Evolutionary conservation across 92 coral and sea anemone species (phyloP).

Genomic region (Muricea muricata): DNA sequence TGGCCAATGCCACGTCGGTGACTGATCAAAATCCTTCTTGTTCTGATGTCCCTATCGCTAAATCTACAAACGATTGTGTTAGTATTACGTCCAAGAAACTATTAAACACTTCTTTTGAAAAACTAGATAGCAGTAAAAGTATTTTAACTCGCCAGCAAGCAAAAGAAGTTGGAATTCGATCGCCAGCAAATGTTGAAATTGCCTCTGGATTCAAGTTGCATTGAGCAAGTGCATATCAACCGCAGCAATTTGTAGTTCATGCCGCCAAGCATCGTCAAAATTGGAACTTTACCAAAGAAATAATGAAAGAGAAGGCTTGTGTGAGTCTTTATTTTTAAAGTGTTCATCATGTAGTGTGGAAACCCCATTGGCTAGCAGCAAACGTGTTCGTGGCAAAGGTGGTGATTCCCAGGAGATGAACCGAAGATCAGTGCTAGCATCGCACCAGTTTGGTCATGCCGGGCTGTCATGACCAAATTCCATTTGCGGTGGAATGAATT

Average conservation of each 20-base stretch:
- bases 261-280: too few relatives aligned
- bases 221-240: conserved; percentile 34
- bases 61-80: not conserved
- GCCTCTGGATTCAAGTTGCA: conserved; percentile 63
- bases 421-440: too few relatives aligned
- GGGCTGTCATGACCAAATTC: too few relatives aligned
- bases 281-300: not conserved
- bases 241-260: not conserved
- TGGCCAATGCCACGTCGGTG: not conserved
- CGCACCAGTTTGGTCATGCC: too few relatives aligned
- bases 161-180: not conserved
- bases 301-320: conserved; percentile 26
- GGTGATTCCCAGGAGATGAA: too few relatives aligned
- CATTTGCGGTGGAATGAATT: too few relatives aligned
- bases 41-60: not conserved
- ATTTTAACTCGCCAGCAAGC: not conserved
- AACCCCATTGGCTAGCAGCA: too few relatives aligned
- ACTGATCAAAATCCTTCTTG: not conserved
- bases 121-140: not conserved
- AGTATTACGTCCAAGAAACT: not conserved
- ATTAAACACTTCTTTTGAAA: not conserved
- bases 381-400: too few relatives aligned
- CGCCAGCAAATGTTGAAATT: not conserved
- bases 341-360: too few relatives aligned
- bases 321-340: conserved; percentile 41